Evolutionary conservation across 2,797 vertebrate species (phyloP), one percentile per base, ranked within the genome.

Genomic region (Meriones psammophilus): DNA sequence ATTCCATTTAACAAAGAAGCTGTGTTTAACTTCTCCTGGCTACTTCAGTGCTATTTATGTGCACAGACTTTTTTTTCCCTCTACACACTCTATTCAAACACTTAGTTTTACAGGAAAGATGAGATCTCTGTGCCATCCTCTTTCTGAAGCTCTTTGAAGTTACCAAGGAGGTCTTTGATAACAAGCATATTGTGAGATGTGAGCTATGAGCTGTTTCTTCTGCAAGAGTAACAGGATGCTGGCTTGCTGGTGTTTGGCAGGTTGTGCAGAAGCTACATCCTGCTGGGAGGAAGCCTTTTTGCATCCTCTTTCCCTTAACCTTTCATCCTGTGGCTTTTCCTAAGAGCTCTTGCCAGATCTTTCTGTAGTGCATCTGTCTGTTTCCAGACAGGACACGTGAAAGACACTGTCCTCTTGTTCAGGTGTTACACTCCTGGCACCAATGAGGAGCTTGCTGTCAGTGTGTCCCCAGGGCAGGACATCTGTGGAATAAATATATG

Each of bases 381-480:
- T 56, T 81, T 4, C 42, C 39, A 0, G 0, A 33, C 54, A 93
- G 89, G 84, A 80, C 42, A 1, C 66, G 24, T 24, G 39, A 69
- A 79, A 15, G 54, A 10, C 30, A 1, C 18, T 30, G 7, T 76
- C 46, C 33, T 58, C 22, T 30, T 73, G 68, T 8, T 1, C 3
- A 24, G 73, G 26, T 6, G 0, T 62, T 8, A 9, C 0, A 1
- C 5, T 26, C 30, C 17, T 66, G 46, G 73, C 17, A n/a, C 5
- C 4, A 0, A 2, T 1, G 1, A 8, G 42, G 36, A 24, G 24
- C 68, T 58, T 56, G 14, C 4, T 33, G 46, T 8, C 24, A 12
- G 24, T 71, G n/a, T 56, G 54, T 88, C 26, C 14, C 85, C 4
- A 56, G 17, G 5, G n/a, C 69, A 39, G 24, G 58, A 4, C 13